A percentile compares a stretch with the other conserved stretches of the same genome.
phyloP scores from a whole-genome alignment of 1,140 invertebrate genomes.

The Formica selysi region DNA sequence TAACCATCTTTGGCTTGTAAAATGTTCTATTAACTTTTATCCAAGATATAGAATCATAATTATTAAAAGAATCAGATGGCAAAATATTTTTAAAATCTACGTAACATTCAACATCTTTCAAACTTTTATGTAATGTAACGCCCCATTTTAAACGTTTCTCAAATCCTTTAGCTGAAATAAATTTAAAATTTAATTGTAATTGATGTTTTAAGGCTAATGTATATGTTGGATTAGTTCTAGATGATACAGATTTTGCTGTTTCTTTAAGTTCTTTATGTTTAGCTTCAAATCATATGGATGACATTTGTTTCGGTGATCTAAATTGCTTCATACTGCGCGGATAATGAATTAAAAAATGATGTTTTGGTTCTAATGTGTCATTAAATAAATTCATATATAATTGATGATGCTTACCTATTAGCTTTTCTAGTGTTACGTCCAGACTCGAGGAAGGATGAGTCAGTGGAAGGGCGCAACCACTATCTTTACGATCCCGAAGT shows the following conservation, averaged over 20 bases:
- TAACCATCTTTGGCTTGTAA: not conserved
- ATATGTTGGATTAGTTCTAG: constrained; percentile 7
- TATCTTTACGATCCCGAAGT: too few species aligned
- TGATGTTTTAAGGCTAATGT: constrained; percentile 24
- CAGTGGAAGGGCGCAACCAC: too few species aligned
- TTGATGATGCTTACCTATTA: constrained; percentile 8
- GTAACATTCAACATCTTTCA: not conserved
- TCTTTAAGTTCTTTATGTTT: constrained; percentile 24
- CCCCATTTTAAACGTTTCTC: not conserved
- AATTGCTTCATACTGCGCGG: not conserved
- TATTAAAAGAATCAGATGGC: not conserved
- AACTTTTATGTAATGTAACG: not conserved
- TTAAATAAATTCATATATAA: constrained; percentile 25
- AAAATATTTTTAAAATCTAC: not conserved
- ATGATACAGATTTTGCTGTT: constrained; percentile 8
- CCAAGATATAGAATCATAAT: constrained; percentile 9
- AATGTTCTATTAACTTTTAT: constrained; percentile 35
- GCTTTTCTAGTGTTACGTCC: too few species aligned
- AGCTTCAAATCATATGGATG: not conserved
- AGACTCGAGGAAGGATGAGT: too few species aligned
- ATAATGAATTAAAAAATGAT: constrained; percentile 10
- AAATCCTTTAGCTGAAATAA: constrained; percentile 9
- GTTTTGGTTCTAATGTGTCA: not conserved
- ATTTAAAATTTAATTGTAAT: constrained; percentile 23
- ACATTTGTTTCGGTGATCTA: not conserved